Evolutionary conservation across 2,888 invertebrate species (phyloP).

Genomic region (Epirrita christyi): DNA sequence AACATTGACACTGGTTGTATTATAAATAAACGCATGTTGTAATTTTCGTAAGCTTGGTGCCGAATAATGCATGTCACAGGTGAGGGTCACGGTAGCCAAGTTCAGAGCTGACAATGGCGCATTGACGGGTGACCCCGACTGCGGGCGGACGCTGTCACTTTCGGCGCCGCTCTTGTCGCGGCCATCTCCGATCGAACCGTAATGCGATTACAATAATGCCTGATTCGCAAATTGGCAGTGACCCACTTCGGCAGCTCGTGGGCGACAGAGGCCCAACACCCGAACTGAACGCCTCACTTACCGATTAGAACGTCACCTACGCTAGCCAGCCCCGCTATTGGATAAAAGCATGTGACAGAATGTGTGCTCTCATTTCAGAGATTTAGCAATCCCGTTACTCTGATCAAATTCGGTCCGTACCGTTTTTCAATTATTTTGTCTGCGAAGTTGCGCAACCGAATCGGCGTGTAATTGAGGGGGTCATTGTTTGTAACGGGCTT

Average conservation of each 20-base stretch:
- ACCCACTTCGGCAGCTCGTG: conserved; percentile 58
- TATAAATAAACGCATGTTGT: conserved; percentile 27
- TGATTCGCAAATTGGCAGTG: conserved; percentile 67
- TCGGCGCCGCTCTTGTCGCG: conserved; percentile 35
- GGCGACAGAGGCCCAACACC: conserved; percentile 50
- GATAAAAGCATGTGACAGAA: conserved; percentile 49
- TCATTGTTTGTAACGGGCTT: conserved; percentile 76
- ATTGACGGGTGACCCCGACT: conserved; percentile 51
- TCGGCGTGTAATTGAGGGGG: conserved; percentile 62
- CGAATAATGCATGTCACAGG: conserved; percentile 48
- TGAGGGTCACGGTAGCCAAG: conserved; percentile 58
- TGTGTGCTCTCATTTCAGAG: conserved; percentile 45
- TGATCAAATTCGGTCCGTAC: conserved; percentile 43
- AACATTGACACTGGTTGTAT: conserved; percentile 27
- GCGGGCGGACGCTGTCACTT: conserved; percentile 35
- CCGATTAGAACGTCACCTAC: conserved; percentile 53
- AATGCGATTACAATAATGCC: conserved; percentile 65
- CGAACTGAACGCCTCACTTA: conserved; percentile 47
- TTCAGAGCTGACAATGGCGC: conserved; percentile 61
- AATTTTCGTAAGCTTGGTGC: conserved; percentile 22
- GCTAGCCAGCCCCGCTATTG: conserved; percentile 28
- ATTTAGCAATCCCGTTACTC: conserved; percentile 52
- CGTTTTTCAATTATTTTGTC: conserved; percentile 58
- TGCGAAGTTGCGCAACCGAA: conserved; percentile 61
- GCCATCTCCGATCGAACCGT: conserved; percentile 50